Conservation (phyloP, 2,888 invertebrate genomes). For the Drosophila setosimentum region DNA sequence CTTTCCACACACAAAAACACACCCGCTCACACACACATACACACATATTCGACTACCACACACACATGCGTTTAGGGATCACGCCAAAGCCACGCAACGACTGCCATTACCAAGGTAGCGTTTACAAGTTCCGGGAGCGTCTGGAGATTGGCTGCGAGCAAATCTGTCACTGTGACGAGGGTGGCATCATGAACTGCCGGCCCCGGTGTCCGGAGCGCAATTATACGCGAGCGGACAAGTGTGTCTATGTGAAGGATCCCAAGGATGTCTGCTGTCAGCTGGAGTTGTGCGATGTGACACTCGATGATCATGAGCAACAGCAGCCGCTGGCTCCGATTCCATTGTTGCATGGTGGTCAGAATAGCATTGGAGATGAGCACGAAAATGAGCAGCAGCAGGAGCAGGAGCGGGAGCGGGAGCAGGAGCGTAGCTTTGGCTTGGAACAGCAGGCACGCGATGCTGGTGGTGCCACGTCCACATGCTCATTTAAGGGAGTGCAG, state of each 20-base stretch:
- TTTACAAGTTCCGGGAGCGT: conserved; percentile 89
- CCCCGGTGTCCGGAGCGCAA: conserved; percentile 88
- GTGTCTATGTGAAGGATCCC: conserved; percentile 93
- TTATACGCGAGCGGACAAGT: conserved; percentile 88
- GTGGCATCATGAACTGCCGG: conserved; percentile 90
- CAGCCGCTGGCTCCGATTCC: conserved; percentile 41
- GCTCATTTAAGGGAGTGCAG: conserved; percentile 79
- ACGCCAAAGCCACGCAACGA: conserved; percentile 78
- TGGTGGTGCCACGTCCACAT: conserved; percentile 53
- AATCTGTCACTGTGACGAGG: conserved; percentile 91
- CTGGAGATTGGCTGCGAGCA: conserved; percentile 93
- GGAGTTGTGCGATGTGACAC: conserved; percentile 93
- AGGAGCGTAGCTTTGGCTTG: conserved; percentile 54
- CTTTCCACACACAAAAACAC: conserved; percentile 42
- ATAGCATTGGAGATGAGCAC: conserved; percentile 64
- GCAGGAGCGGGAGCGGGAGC: conserved; percentile 62
- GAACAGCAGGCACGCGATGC: conserved; percentile 81
- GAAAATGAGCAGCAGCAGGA: conserved; percentile 75
- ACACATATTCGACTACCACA: conserved; percentile 23
- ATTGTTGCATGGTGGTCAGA: conserved; percentile 65
- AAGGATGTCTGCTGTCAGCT: conserved; percentile 94
- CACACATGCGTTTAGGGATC: conserved; percentile 51
- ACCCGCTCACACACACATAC: conserved; percentile 14
- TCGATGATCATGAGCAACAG: conserved; percentile 90
- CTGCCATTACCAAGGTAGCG: conserved; percentile 87